Evolutionary conservation across 2,888 invertebrate species (phyloP).

Genomic region (Drosophila lutescens): DNA sequence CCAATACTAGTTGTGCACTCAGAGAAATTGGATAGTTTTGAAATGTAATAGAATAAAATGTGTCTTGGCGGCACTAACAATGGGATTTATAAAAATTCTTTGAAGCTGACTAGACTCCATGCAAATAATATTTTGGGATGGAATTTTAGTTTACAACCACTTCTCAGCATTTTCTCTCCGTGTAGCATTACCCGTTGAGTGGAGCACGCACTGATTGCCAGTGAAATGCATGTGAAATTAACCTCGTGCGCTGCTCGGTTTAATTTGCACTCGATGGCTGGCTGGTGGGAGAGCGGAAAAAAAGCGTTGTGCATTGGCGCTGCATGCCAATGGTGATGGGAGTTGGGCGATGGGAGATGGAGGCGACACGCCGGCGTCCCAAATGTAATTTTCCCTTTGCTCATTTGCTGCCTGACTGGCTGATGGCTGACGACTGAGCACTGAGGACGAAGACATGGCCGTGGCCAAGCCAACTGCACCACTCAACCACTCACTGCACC

Average conservation of each 20-base stretch:
- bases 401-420: conserved; percentile 70
- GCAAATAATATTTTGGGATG: too few relatives aligned
- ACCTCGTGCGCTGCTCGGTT: conserved; percentile 74
- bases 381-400: conserved; percentile 75
- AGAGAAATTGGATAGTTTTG: background rate
- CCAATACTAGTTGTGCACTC: conserved; percentile 2
- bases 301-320: conserved; percentile 24
- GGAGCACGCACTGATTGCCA: conserved; percentile 77
- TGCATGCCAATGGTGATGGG: conserved; percentile 58
- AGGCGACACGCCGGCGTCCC: conserved; percentile 52
- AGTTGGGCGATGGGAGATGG: background rate
- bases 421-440: conserved; percentile 41
- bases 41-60: too few relatives aligned
- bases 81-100: too few relatives aligned
- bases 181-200: conserved; percentile 34
- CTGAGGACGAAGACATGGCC: conserved; percentile 46
- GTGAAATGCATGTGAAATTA: conserved; percentile 79
- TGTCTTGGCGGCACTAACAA: too few relatives aligned
- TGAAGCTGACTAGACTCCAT: too few relatives aligned
- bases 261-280: conserved; percentile 72
- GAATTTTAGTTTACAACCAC: too few relatives aligned
- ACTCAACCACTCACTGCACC: conserved; percentile 3
- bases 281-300: conserved; percentile 28
- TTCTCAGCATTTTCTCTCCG: background rate
- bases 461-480: conserved; percentile 19